Percentiles rank a stretch among this genome's conserved stretches.
These are phyloP conservation scores for Plotosus lineatus DNA, from an alignment of 2,113 vertebrate species.

Conservation along the genomic window DNA sequence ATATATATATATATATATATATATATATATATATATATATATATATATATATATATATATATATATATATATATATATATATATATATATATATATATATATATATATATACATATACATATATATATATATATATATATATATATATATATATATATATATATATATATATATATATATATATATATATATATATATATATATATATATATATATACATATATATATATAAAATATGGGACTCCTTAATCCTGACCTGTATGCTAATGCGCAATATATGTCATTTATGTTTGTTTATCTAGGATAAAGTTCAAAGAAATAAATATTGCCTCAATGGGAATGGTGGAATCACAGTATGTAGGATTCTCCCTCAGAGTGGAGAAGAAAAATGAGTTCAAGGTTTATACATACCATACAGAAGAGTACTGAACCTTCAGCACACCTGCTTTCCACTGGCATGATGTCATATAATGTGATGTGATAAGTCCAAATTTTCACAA, in stretches of 20 bases:
- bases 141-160: no score
- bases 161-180: no score
- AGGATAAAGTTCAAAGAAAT: slow-evolving; percentile 20
- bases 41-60: no score
- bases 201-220: no score
- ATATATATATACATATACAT: no score
- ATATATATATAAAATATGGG: no score
- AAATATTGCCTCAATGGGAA: slow-evolving; percentile 21
- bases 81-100: no score
- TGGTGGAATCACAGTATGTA: slow-evolving; percentile 39
- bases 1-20: no score
- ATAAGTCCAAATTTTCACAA: slow-evolving; percentile 1
- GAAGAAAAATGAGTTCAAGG: slow-evolving; percentile 32
- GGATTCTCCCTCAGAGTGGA: slow-evolving; percentile 12
- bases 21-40: no score
- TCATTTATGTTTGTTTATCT: background rate
- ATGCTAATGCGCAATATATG: slow-evolving; percentile 28
- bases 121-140: no score
- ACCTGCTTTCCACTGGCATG: background rate
- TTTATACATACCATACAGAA: slow-evolving; percentile 48
- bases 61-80: no score
- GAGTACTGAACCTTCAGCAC: slow-evolving; percentile 22
- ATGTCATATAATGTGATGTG: background rate
- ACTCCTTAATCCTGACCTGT: slow-evolving; percentile 19
- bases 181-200: no score